phyloP scores from a whole-genome alignment of 2,113 vertebrate genomes.

The Cariama cristata region DNA sequence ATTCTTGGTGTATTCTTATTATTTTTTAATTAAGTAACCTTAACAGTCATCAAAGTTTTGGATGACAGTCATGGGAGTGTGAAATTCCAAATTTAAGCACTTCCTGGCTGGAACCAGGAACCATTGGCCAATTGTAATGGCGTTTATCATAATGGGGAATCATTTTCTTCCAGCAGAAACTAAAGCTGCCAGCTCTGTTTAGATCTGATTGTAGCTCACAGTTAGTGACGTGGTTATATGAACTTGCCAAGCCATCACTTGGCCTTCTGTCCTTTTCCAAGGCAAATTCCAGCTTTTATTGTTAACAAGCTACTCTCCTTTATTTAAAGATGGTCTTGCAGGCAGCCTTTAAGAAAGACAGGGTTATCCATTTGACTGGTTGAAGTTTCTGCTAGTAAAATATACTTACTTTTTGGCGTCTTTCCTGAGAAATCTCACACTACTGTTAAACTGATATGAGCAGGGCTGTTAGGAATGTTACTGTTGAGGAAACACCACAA shows the following conservation, averaged over 20 bases:
- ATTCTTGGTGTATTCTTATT: background rate
- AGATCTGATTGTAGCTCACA: background rate
- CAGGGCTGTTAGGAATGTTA: background rate
- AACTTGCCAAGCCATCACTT: conserved; percentile 25
- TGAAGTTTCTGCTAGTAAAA: background rate
- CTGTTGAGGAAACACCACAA: background rate
- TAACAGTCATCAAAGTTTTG: background rate
- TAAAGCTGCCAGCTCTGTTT: background rate
- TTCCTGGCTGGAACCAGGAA: background rate
- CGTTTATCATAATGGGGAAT: background rate
- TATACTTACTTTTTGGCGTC: background rate
- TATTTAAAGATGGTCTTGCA: background rate
- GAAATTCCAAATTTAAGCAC: conserved; percentile 23
- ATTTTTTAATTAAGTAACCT: conserved; percentile 19
- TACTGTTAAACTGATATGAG: background rate
- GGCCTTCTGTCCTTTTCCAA: background rate
- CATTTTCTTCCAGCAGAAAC: background rate
- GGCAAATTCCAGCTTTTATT: conserved; percentile 30
- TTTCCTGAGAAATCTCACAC: background rate
- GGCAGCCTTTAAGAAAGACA: background rate
- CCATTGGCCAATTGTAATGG: background rate
- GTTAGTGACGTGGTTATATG: background rate
- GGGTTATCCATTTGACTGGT: background rate
- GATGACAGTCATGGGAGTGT: background rate
- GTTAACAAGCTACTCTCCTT: background rate